Conservation (phyloP, 2,888 invertebrate genomes). For the Scaptomyza flava region DNA sequence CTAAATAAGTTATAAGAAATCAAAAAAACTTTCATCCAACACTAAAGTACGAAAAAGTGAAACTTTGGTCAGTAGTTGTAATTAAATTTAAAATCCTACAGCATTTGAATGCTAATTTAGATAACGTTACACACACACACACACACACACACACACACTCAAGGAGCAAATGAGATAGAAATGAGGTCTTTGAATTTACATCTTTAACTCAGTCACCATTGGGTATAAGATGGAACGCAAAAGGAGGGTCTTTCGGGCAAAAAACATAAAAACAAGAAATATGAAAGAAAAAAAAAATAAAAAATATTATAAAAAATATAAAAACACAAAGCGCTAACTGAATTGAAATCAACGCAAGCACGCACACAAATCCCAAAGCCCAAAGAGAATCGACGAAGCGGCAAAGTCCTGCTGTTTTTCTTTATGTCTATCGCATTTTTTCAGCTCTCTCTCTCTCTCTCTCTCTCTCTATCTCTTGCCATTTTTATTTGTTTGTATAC, state of each 20-base stretch:
- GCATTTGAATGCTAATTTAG: too few relatives aligned
- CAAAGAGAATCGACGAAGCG: constrained; percentile 14
- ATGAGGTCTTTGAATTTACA: constrained; percentile 29
- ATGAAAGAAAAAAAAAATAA: neutral
- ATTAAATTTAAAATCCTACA: neutral
- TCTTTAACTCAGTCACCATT: constrained; percentile 24
- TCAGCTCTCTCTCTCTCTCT: constrained; percentile 3
- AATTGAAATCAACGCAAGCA: constrained; percentile 56
- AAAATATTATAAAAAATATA: neutral
- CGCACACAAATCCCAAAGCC: neutral
- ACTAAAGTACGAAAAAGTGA: neutral
- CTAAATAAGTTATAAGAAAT: neutral
- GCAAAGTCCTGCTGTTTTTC: constrained; percentile 22
- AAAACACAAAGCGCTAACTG: constrained; percentile 39
- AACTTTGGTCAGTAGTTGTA: neutral
- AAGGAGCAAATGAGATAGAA: neutral
- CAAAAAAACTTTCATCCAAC: neutral
- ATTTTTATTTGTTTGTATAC: constrained; percentile 7
- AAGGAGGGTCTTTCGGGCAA: constrained; percentile 14
- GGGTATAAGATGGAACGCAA: constrained; percentile 46
- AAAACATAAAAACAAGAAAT: constrained; percentile 9
- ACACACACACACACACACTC: too few relatives aligned
- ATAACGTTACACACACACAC: too few relatives aligned
- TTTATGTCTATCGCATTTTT: constrained; percentile 31
- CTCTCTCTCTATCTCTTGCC: neutral